phyloP scores from a whole-genome alignment of 2,113 vertebrate species.

The Lagopus leucura region DNA sequence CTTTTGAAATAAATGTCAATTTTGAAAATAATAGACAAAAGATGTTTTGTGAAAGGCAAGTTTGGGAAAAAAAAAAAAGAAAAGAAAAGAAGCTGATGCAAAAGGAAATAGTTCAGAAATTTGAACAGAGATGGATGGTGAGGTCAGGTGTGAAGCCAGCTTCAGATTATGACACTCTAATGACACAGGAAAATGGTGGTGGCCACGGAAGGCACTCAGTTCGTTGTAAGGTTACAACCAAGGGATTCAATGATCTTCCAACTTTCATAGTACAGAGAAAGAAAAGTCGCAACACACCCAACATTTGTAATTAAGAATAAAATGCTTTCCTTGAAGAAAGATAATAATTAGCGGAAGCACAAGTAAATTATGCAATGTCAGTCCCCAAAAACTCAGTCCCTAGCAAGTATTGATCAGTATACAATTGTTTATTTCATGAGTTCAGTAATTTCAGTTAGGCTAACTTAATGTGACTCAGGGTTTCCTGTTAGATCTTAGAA shows the following conservation, averaged over 20 bases:
- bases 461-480: neutral
- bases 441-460: neutral
- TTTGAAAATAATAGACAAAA: neutral
- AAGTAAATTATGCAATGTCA: neutral
- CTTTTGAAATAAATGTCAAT: neutral
- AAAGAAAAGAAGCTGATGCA: neutral
- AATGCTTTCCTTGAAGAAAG: neutral
- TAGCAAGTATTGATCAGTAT: neutral
- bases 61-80: neutral
- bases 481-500: neutral
- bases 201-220: accelerated
- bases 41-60: neutral
- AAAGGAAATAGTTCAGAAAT: neutral
- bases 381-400: neutral
- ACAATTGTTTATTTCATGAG: neutral
- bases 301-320: neutral
- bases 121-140: neutral
- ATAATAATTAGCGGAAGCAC: neutral
- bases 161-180: too few species aligned
- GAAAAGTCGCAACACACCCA: neutral
- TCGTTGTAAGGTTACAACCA: neutral
- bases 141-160: neutral
- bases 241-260: neutral
- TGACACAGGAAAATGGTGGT: neutral
- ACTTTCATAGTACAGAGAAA: neutral